Conservation (phyloP, 2,113 vertebrate genomes). For the Dipodomys merriami region DNA sequence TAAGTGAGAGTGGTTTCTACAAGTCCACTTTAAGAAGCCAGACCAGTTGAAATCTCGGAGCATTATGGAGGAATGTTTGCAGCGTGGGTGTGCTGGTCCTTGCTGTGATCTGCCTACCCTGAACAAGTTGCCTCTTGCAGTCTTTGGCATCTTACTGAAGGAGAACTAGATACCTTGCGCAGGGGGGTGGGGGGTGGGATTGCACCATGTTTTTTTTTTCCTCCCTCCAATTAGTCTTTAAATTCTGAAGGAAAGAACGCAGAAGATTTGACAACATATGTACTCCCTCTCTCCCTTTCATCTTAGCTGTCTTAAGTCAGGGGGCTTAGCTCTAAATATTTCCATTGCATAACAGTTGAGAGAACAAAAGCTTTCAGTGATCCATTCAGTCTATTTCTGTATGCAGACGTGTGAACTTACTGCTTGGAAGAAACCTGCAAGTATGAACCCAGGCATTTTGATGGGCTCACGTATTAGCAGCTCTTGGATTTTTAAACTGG, state of each 20-base stretch:
- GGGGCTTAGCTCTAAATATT: constrained; percentile 9
- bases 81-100: rapidly evolving
- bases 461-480: neutral
- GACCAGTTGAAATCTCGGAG: neutral
- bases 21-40: neutral
- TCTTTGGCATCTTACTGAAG: neutral
- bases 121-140: neutral
- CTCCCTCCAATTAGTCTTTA: constrained; percentile 39
- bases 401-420: neutral
- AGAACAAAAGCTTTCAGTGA: neutral
- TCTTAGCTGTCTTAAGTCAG: neutral
- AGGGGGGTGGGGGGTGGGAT: too few relatives aligned
- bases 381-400: neutral
- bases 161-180: neutral
- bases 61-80: neutral
- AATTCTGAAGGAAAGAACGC: neutral
- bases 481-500: neutral
- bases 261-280: neutral
- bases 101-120: neutral
- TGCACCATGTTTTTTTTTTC: neutral
- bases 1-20: neutral
- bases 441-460: neutral
- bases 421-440: neutral
- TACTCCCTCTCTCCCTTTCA: neutral
- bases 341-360: neutral